Evolutionary conservation across 2,797 vertebrate species (phyloP).

Genomic region (Nasua narica): DNA sequence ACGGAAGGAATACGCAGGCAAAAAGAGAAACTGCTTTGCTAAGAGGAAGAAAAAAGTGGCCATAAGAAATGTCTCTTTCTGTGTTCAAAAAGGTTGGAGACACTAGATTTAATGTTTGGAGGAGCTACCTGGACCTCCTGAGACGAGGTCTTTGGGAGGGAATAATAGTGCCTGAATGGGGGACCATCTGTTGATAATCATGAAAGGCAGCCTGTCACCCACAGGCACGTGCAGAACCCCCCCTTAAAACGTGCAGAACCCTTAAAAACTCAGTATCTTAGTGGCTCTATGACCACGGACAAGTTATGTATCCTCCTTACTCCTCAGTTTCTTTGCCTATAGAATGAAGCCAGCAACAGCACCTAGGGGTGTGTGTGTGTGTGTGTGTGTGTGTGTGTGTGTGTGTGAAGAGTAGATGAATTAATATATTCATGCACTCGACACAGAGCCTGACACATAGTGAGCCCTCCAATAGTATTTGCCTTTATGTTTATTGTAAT

Average conservation of each 20-base stretch:
- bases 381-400: not conserved
- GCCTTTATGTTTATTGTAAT: not conserved
- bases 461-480: not conserved
- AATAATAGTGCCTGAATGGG: not conserved
- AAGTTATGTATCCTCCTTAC: not conserved
- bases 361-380: not conserved
- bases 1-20: conserved; percentile 86
- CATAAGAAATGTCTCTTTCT: conserved; percentile 89
- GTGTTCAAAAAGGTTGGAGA: conserved; percentile 88
- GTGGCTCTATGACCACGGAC: not conserved
- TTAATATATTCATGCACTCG: not conserved
- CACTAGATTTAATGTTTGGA: not conserved
- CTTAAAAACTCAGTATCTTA: not conserved
- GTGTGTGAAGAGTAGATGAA: not conserved
- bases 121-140: not conserved
- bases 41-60: conserved; percentile 85
- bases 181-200: fast-evolving
- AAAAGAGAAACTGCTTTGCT: conserved; percentile 81
- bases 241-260: no score
- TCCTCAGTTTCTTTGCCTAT: not conserved
- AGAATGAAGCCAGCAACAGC: not conserved
- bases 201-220: not conserved
- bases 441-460: no score
- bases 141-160: not conserved
- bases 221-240: no score